Base-by-base conservation (phyloP, 2,113 vertebrate genomes). In the Lontra canadensis region DNA sequence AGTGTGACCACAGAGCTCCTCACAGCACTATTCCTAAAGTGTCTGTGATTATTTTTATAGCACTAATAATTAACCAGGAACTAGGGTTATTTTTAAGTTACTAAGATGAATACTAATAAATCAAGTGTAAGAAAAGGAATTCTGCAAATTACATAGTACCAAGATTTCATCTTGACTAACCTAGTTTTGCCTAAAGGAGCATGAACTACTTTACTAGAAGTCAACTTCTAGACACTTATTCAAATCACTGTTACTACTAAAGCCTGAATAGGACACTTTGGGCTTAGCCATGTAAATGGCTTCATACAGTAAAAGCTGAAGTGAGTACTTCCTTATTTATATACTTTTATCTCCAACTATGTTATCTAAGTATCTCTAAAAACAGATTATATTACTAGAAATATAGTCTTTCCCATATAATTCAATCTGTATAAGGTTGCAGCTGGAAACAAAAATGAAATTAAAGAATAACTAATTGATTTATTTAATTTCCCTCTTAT, bases 401-500 rank as follows among this genome's bases (percentile, higher is more conserved):
- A 73, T 26, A 92, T 7, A 65, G 47, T 73, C 59, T 95, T 86
- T 94, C 23, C 42, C 20, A 15, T 47, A 39, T 34, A 83, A 89
- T 55, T 92, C 71, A 94, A 89, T 55, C 80, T 73, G 20, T 34
- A 36, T 65, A 81, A 88, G n/a, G 17, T 31, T 88, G 39, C 17
- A 87, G 61, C 52, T 31, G 47, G 21, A 83, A 89, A 90, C 55
- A 82, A 73, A 92, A 81, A 52, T 63, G 67, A 97, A 94, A 94
- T 57, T 55, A 93, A 96, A 87, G 39, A 96, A 26, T 81, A 71
- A 90, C 79, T 90, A 79, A 90, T 47, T 84, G 71, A 42, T 79
- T 92, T 78, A 71, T 96, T 96, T 97, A 84, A 94, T 36, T 91
- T 97, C 86, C 14, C 23, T 67, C 36, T 85, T 82, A 39, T 49